Conservation (phyloP, 2,113 vertebrate genomes). For the Emberiza fucata region DNA sequence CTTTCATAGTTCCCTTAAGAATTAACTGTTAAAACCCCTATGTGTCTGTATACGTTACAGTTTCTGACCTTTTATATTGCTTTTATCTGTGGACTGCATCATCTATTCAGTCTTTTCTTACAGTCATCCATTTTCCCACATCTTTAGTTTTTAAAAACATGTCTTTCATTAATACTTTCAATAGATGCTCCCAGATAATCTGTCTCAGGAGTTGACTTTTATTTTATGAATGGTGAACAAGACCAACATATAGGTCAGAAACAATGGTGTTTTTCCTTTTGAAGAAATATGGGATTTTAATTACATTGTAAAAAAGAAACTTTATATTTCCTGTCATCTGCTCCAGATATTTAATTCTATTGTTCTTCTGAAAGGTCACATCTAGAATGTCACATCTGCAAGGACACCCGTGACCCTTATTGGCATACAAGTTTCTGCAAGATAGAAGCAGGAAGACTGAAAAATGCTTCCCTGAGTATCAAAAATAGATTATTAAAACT, state of each 20-base stretch:
- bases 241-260: background rate
- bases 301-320: background rate
- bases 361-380: slow-evolving; percentile 43
- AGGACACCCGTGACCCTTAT: slow-evolving; percentile 6
- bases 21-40: background rate
- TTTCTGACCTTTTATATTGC: background rate
- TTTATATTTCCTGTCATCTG: slow-evolving; percentile 47
- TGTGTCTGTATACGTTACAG: background rate
- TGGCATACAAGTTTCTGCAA: background rate
- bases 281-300: slow-evolving; percentile 20
- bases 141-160: background rate
- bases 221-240: background rate
- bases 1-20: background rate
- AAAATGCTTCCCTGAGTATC: background rate
- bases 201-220: background rate
- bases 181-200: background rate
- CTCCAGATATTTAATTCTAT: slow-evolving; percentile 8
- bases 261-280: background rate
- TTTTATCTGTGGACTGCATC: background rate
- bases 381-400: slow-evolving; percentile 18
- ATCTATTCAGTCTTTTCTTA: background rate
- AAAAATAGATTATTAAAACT: slow-evolving; percentile 18
- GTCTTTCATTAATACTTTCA: background rate
- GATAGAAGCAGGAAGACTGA: background rate
- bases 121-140: background rate